These are phyloP conservation scores for Plumapathes pennacea DNA, from an alignment of 92 coral and sea anemone genomes.

Conservation along the genomic window DNA sequence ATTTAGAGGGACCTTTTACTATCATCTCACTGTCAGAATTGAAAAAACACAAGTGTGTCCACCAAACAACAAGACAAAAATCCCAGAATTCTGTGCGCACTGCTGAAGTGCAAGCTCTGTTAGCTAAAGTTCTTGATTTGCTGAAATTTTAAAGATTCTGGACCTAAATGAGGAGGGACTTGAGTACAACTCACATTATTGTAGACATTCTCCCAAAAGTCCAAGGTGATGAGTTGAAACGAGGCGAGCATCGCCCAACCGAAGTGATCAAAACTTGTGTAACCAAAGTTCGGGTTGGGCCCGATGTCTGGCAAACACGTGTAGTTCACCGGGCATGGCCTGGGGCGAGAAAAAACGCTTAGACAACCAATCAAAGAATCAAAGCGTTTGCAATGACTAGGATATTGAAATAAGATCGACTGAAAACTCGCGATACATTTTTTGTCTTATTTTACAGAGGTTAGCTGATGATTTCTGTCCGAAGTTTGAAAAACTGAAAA, in stretches of 20 bases:
- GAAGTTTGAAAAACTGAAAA: too few relatives aligned
- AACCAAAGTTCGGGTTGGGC: slow-evolving; percentile 82
- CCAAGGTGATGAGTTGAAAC: slow-evolving; percentile 88
- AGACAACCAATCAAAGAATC: too few relatives aligned
- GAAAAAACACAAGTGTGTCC: too few relatives aligned
- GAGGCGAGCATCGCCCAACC: slow-evolving; percentile 94
- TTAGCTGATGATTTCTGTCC: too few relatives aligned
- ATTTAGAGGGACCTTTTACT: too few relatives aligned
- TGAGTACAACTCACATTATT: slow-evolving; percentile 70
- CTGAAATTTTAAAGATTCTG: neutral
- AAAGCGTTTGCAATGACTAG: neutral
- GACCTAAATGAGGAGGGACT: neutral
- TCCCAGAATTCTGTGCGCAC: neutral
- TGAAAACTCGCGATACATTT: neutral
- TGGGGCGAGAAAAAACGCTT: slow-evolving; percentile 1
- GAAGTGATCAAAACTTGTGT: slow-evolving; percentile 88
- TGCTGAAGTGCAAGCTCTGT: neutral
- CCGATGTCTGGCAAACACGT: slow-evolving; percentile 83
- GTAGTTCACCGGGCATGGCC: slow-evolving; percentile 73
- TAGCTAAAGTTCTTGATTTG: neutral
- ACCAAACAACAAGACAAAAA: too few relatives aligned
- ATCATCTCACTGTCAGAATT: too few relatives aligned
- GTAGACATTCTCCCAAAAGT: slow-evolving; percentile 96
- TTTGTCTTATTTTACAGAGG: neutral
- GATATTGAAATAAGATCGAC: neutral